Evolutionary conservation across 2,888 invertebrate species (phyloP), one percentile per base, ranked within the genome.

Genomic region (Adelognathus sp.): DNA sequence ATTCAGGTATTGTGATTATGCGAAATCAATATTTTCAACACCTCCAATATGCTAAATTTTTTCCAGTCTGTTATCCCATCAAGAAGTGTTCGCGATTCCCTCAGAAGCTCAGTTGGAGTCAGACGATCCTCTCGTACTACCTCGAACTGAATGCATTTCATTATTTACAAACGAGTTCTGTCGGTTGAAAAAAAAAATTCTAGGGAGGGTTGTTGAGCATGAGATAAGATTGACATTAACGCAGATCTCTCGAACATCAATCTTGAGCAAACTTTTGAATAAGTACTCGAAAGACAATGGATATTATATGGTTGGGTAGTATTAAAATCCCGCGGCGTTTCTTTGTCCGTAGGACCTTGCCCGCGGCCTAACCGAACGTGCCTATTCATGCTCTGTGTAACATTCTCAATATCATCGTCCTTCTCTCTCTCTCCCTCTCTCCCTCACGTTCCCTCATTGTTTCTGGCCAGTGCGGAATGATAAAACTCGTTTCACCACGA

Each of bases 401-500:
- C 27, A 39, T 33, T 60, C 41, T 50, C 50, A 46, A 21, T 66
- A 46, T 60, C n/a, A n/a, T 29, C 54, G 29, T 54, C 29, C 41
- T 41, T 54, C 41, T 9, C 56, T 60, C 66, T 52, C 60, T 29
- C 29, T 50, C 54, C 52, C 58, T 41, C 39, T 71, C n/a, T 24
- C 27, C 44, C 41, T 46, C 73, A 72, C 69, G 75, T 73, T 72
- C 72, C 52, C 70, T 76, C 82, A 82, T 82, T 80, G 80, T 82
- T 80, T 80, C 74, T 61, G 71, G 72, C 82, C 69, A 76, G 79
- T 82, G 79, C 76, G 82, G 79, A 82, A 76, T 74, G 79, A 77
- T 79, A 80, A 76, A 82, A 82, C 82, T 80, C 75, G 80, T 82
- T 82, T 79, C 76, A 80, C 80, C 71, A 60, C 80, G 67, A 72